Evolutionary conservation across 2,113 vertebrate genomes (phyloP), one percentile per base, ranked within the genome.

Genomic region (Dipodomys stephensi): DNA sequence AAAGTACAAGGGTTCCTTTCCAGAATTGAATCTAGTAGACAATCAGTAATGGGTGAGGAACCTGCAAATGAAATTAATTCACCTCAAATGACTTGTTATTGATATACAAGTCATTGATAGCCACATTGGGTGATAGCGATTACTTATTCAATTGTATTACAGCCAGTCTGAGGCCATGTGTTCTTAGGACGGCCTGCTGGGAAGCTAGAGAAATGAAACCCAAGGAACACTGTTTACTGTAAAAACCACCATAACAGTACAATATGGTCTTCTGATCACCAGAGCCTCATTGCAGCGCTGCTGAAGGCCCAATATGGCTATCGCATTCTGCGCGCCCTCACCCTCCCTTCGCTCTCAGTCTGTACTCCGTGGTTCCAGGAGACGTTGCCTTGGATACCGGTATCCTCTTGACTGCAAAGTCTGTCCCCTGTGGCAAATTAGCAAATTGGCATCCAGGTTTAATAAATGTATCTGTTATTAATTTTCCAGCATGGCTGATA

Each of bases 381-480:
- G 39, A 93, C 84, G 95, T 94, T 95, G 85, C 95, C 96, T 85
- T 93, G 95, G 92, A 96, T 90, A 94, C 92, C 0, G 69, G 65
- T 35, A 78, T 80, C 65, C 23, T 87, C 32, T 28, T 2, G 85
- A 35, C 53, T 62, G 16, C 80, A 93, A 65, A 89, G 65, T 44
- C 84, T 76, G 53, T 93, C 84, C 69, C 85, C 78, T 46, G 60
- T 92, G 90, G 92, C 74, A 77, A 94, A 91, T 90, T 71, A 97
- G 90, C 86, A 96, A 87, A 90, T 74, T 86, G 32, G 35, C 73
- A 68, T 92, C 90, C 28, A 9, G 71, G 82, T 72, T 76, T 93
- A 67, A 95, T 88, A 93, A 93, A 94, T 83, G 74, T 94, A 67
- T 27, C 69, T 91, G 69, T 60, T 94, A 91, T 68, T 93, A 93